A percentile compares a stretch with the other conserved stretches of the same genome.
These are phyloP conservation scores for Eupithecia vulgata DNA, from an alignment of 2,888 invertebrate species.

Conservation along the genomic window DNA sequence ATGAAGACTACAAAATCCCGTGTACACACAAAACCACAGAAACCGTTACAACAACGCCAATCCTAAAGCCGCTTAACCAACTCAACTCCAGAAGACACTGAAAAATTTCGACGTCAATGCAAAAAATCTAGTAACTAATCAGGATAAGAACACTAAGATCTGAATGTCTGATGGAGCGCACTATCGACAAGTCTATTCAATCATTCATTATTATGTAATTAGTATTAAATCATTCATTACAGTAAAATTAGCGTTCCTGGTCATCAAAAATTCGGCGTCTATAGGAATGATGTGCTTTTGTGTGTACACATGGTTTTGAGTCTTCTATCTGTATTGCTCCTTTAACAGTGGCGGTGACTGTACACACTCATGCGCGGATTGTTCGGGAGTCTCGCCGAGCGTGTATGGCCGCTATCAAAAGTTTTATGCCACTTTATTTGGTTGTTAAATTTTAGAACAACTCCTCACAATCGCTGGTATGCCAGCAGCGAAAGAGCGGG, in stretches of 20 bases:
- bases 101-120: background rate
- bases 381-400: background rate
- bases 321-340: background rate
- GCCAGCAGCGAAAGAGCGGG: constrained; percentile 65
- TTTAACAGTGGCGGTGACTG: background rate
- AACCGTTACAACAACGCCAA: background rate
- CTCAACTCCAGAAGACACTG: background rate
- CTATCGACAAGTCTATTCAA: background rate
- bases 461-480: constrained; percentile 77
- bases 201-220: background rate
- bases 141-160: background rate
- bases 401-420: background rate
- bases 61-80: background rate
- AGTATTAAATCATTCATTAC: background rate
- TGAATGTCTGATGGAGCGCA: background rate
- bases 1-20: background rate
- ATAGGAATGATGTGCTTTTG: background rate
- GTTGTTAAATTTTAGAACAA: constrained; percentile 45
- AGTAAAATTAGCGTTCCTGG: background rate
- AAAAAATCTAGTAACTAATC: background rate
- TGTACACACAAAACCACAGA: background rate
- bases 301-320: background rate
- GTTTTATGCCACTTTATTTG: constrained; percentile 2
- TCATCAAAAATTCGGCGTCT: background rate
- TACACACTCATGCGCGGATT: background rate